phyloP scores from a whole-genome alignment of 2,113 vertebrate genomes.

The Orycteropus afer region DNA sequence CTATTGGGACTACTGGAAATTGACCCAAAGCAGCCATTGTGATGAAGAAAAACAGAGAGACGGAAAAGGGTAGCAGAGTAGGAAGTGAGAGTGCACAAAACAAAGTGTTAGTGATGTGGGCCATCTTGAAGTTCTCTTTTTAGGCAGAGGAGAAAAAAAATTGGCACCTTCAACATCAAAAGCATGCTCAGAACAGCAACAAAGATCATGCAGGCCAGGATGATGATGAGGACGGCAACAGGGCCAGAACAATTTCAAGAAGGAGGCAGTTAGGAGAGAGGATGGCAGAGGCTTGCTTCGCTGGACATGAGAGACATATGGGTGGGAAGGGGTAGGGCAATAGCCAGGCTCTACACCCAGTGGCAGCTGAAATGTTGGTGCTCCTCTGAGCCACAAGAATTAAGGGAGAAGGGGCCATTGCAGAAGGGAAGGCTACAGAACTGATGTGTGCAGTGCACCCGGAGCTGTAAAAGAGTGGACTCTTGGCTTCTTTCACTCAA shows the following conservation, averaged over 20 bases:
- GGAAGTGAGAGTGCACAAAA: background rate
- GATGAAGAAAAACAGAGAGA: background rate
- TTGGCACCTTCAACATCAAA: background rate
- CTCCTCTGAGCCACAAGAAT: background rate
- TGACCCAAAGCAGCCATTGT: background rate
- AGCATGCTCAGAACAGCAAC: background rate
- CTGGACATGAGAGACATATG: background rate
- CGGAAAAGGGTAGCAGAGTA: background rate
- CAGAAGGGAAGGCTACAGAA: background rate
- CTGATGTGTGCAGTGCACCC: accelerated
- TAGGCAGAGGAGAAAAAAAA: slow-evolving; percentile 2
- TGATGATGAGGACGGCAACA: background rate
- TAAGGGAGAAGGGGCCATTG: too few species aligned
- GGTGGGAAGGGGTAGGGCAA: background rate
- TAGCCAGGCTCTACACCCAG: background rate
- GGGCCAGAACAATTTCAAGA: background rate
- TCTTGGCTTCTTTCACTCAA: too few species aligned
- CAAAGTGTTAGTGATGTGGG: background rate
- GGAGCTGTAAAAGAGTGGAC: background rate
- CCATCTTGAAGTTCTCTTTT: background rate
- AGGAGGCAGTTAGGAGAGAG: background rate
- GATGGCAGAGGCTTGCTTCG: background rate
- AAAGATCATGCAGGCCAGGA: background rate
- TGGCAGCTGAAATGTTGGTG: background rate
- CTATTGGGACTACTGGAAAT: background rate